Percentiles rank a stretch among this genome's conserved stretches.
phyloP scores from a whole-genome alignment of 2,888 invertebrate genomes.

The Listrodromus nycthemerus region DNA sequence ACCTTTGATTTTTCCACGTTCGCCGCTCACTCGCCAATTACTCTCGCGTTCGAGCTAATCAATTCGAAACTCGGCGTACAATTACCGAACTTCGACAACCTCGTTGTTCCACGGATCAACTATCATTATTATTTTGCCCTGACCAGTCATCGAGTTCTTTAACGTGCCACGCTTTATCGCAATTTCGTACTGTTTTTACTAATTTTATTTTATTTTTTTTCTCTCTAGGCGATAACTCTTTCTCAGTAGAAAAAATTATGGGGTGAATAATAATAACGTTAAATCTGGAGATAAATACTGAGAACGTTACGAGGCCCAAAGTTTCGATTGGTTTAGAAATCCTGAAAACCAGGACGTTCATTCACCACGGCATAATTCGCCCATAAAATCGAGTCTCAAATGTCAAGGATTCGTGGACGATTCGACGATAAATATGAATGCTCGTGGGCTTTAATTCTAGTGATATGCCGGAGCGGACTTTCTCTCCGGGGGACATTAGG shows the following conservation, averaged over 20 bases:
- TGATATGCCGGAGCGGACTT: constrained; percentile 12
- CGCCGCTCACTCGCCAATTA: background rate
- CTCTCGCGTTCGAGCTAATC: background rate
- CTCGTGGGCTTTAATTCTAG: background rate
- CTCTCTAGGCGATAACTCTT: too few species aligned
- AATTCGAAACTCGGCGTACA: background rate
- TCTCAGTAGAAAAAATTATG: background rate
- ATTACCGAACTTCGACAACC: background rate
- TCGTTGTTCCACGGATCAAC: too few species aligned
- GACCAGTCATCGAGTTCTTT: too few species aligned
- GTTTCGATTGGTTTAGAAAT: constrained; percentile 5
- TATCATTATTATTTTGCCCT: too few species aligned
- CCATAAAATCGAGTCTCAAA: constrained; percentile 13
- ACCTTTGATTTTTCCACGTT: background rate
- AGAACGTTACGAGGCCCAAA: too few species aligned
- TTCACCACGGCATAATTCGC: background rate
- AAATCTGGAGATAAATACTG: too few species aligned
- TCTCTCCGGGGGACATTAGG: background rate
- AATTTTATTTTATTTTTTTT: too few species aligned
- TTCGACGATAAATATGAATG: background rate
- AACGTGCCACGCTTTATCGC: too few species aligned
- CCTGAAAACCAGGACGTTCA: background rate
- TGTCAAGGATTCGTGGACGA: constrained; percentile 34
- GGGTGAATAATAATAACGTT: too few species aligned
- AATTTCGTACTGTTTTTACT: too few species aligned